Percentiles rank a stretch among this genome's conserved stretches.
Conservation (phyloP, 2,797 vertebrate genomes). For the Arctocebus calabarensis region DNA sequence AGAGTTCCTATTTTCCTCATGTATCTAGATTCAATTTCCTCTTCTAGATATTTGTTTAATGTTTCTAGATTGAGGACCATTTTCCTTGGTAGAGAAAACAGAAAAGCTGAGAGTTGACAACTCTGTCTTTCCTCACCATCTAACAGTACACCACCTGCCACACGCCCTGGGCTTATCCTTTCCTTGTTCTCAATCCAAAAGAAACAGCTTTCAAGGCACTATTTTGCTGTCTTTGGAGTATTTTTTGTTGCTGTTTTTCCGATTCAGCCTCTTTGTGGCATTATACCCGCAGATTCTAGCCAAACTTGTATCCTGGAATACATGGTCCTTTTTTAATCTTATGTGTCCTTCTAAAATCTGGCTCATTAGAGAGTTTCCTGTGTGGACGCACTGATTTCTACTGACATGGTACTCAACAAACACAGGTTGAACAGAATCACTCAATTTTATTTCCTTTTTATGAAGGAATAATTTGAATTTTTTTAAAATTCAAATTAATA, state of each 20-base stretch:
- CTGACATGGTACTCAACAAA: background rate
- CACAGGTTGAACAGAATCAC: background rate
- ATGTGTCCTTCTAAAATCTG: background rate
- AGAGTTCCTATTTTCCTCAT: conserved; percentile 6
- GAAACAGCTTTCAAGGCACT: conserved; percentile 69
- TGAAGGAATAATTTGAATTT: background rate
- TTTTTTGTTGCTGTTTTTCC: conserved; percentile 57
- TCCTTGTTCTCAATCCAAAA: conserved; percentile 66
- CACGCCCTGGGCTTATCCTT: background rate
- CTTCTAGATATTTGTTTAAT: conserved; percentile 58
- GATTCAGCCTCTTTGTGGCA: conserved; percentile 52
- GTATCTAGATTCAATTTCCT: conserved; percentile 12
- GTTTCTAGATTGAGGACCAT: conserved; percentile 61
- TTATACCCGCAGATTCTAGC: background rate
- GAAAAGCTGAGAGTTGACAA: conserved; percentile 63
- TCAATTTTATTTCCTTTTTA: background rate
- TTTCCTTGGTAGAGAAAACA: conserved; percentile 70
- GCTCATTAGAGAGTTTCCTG: background rate
- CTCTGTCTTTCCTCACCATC: background rate
- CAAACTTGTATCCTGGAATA: background rate
- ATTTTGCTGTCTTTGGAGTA: conserved; percentile 60
- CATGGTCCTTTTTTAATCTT: background rate
- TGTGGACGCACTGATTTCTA: background rate
- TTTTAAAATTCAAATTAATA: background rate
- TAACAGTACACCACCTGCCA: conserved; percentile 68